Evolutionary conservation across 2,113 vertebrate genomes (phyloP).

Genomic region (Rhipidura dahli): DNA sequence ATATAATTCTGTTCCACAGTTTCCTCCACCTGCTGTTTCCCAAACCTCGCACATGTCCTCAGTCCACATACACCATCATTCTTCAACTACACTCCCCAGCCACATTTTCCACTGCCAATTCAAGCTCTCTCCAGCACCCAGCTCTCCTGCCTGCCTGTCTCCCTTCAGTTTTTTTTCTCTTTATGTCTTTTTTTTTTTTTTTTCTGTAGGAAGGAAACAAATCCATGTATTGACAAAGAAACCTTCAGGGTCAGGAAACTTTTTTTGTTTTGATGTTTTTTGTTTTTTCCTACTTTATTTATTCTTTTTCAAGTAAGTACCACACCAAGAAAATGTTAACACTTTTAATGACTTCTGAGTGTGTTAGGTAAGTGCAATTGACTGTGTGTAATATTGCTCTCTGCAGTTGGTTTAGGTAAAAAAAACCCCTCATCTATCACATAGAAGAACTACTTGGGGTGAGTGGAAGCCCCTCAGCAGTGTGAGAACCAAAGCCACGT

Average conservation of each 20-base stretch:
- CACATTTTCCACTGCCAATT: neutral
- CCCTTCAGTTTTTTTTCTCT: neutral
- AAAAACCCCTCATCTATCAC: neutral
- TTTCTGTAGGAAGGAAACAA: neutral
- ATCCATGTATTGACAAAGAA: neutral
- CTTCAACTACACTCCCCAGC: neutral
- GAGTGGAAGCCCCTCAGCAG: neutral
- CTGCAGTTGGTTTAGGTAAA: neutral
- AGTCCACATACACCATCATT: neutral
- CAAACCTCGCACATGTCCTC: neutral
- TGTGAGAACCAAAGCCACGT: neutral
- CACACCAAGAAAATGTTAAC: neutral
- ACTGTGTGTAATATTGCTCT: neutral
- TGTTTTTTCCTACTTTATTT: neutral
- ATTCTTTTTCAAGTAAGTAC: neutral
- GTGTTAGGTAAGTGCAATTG: neutral
- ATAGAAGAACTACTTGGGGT: neutral
- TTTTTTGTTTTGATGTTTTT: neutral
- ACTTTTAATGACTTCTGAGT: neutral
- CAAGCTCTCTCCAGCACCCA: neutral
- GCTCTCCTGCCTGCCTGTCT: neutral
- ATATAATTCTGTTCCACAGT: neutral
- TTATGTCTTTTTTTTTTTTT: neutral
- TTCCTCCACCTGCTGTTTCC: conserved; percentile 25
- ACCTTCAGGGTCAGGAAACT: neutral